phyloP scores from a whole-genome alignment of 2,888 invertebrate species.

The Dicranocentrus wangi region DNA sequence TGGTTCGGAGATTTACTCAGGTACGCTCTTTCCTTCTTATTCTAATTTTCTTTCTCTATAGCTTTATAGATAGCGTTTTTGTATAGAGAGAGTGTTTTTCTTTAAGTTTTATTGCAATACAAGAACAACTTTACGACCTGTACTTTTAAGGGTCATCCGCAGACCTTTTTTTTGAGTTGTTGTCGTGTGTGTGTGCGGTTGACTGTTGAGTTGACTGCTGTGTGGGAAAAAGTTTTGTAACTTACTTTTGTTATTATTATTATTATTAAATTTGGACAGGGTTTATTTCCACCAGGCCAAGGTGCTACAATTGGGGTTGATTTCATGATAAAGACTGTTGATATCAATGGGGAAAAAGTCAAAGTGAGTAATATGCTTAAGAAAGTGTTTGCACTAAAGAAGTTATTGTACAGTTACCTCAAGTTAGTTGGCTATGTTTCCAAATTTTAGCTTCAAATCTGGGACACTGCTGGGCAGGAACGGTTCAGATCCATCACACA shows the following conservation, averaged over 20 bases:
- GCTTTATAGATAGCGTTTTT: conserved; percentile 10
- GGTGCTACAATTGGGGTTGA: conserved; percentile 99
- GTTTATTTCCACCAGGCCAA: conserved; percentile 97
- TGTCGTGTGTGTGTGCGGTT: background rate
- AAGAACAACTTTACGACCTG: conserved; percentile 17
- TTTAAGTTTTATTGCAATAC: conserved; percentile 24
- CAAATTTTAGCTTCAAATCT: conserved; percentile 97
- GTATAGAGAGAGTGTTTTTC: background rate
- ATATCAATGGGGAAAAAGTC: conserved; percentile 95
- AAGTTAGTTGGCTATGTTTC: conserved; percentile 68
- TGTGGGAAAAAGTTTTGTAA: too few species aligned
- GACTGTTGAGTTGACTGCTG: background rate
- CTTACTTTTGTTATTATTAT: too few species aligned
- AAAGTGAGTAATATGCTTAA: conserved; percentile 80
- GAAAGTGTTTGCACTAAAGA: background rate
- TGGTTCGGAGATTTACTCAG: conserved; percentile 97
- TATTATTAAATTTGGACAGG: conserved; percentile 77
- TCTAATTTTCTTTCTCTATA: conserved; percentile 77
- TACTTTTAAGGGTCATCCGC: background rate
- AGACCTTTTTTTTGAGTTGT: background rate
- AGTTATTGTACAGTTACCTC: conserved; percentile 15
- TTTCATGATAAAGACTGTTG: conserved; percentile 99
- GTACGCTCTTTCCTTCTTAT: conserved; percentile 75
- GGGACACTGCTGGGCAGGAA: conserved; percentile 89
- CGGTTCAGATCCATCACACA: conserved; percentile 97